phyloP scores from a whole-genome alignment of 2,797 vertebrate species.

The Halcyon chelicuti region DNA sequence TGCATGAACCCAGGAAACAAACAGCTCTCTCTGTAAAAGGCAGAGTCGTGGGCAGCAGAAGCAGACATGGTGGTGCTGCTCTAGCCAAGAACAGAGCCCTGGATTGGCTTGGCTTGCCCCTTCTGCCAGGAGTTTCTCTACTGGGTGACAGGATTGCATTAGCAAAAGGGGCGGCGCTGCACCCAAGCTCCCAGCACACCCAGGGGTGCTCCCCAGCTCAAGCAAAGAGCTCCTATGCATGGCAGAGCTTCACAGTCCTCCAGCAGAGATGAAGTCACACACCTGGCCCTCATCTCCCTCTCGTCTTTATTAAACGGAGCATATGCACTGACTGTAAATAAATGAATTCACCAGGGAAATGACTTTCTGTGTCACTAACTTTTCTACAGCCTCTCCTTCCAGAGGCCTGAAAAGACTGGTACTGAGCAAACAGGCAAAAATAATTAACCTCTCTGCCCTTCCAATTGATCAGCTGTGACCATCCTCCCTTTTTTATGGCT shows the following conservation, averaged over 20 bases:
- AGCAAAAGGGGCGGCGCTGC: background rate
- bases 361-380: background rate
- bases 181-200: rapidly evolving
- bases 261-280: rapidly evolving
- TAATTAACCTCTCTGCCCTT: conserved; percentile 38
- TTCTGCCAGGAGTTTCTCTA: background rate
- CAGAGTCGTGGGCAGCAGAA: background rate
- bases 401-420: background rate
- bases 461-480: background rate
- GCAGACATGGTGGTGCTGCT: background rate
- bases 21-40: background rate
- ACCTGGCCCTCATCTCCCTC: background rate
- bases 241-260: background rate
- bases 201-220: background rate
- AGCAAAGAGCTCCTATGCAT: background rate
- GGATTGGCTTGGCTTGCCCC: background rate
- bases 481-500: background rate
- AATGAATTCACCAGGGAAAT: background rate
- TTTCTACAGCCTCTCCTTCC: background rate
- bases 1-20: background rate
- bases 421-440: conserved; percentile 11
- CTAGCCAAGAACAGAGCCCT: background rate
- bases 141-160: rapidly evolving
- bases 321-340: background rate
- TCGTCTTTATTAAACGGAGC: background rate